Evolutionary conservation across 2,888 invertebrate genomes (phyloP).

Genomic region (Augiades crinisus): DNA sequence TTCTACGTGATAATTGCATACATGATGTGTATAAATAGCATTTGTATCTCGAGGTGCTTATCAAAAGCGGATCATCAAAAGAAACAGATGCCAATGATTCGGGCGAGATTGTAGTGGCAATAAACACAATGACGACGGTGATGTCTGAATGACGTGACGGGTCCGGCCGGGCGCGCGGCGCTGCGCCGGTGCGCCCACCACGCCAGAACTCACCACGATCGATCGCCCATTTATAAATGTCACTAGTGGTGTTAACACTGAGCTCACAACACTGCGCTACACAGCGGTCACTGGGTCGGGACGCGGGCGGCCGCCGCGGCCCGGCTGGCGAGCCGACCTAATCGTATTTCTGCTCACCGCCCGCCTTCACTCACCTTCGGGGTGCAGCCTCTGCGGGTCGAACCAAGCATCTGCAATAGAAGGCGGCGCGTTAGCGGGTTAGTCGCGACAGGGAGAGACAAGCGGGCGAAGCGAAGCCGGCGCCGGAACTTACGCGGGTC

Average conservation of each 20-base stretch:
- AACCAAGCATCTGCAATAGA: conserved; percentile 96
- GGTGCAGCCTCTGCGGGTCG: conserved; percentile 95
- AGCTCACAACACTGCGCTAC: conserved; percentile 37
- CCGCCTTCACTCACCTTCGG: conserved; percentile 88
- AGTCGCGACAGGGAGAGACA: conserved; percentile 72
- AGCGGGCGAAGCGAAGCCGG: conserved; percentile 47
- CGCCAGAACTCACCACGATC: conserved; percentile 33
- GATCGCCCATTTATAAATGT: conserved; percentile 31
- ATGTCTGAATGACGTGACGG: conserved; percentile 46
- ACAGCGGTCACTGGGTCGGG: conserved; percentile 40
- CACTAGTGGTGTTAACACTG: conserved; percentile 43
- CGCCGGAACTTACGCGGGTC: conserved; percentile 66
- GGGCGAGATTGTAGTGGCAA: conserved; percentile 29
- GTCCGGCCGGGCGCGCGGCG: not conserved
- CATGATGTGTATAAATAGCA: not conserved
- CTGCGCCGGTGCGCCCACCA: conserved; percentile 28
- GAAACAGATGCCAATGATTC: not conserved
- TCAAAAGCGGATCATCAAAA: not conserved
- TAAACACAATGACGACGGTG: conserved; percentile 43
- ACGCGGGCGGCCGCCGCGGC: conserved; percentile 22
- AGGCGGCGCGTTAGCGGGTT: conserved; percentile 80
- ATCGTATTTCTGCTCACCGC: conserved; percentile 42
- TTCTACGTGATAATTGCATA: no score
- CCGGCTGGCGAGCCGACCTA: conserved; percentile 33
- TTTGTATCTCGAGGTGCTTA: not conserved